Percentiles rank a stretch among this genome's conserved stretches.
phyloP scores from a whole-genome alignment of 2,113 vertebrate genomes.

The Hirundichthys speculiger region DNA sequence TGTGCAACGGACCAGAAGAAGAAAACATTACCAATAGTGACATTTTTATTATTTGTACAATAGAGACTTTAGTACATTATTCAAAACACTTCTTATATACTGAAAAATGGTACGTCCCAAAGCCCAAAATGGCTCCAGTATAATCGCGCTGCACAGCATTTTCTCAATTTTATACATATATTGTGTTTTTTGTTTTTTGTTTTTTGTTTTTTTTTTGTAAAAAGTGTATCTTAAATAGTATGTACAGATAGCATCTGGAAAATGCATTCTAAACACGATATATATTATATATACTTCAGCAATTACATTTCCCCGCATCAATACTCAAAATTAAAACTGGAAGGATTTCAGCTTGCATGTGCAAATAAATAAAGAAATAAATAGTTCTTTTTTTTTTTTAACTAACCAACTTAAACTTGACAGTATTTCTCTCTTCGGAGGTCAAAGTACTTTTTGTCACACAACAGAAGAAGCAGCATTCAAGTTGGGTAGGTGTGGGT shows the following conservation, averaged over 20 bases:
- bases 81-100: constrained; percentile 99
- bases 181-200: constrained; percentile 78
- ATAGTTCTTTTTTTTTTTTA: constrained; percentile 60
- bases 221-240: constrained; percentile 87
- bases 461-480: constrained; percentile 95
- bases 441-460: constrained; percentile 89
- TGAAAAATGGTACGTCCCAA: constrained; percentile 97
- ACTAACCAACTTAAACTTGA: constrained; percentile 81
- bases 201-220: constrained; percentile 84
- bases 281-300: constrained; percentile 83
- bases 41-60: constrained; percentile 99
- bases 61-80: constrained; percentile 97
- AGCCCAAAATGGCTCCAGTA: constrained; percentile 98
- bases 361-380: constrained; percentile 87
- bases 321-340: constrained; percentile 86
- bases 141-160: constrained; percentile 91
- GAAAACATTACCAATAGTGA: constrained; percentile 91
- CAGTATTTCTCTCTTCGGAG: constrained; percentile 79
- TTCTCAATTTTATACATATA: constrained; percentile 86
- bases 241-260: constrained; percentile 93
- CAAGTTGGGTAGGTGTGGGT: constrained; percentile 88
- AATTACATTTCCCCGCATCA: constrained; percentile 84
- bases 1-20: constrained; percentile 36
- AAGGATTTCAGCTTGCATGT: constrained; percentile 89
- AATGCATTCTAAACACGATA: constrained; percentile 91